phyloP scores from a whole-genome alignment of 2,888 invertebrate genomes.

The Ephialtes manifestator region DNA sequence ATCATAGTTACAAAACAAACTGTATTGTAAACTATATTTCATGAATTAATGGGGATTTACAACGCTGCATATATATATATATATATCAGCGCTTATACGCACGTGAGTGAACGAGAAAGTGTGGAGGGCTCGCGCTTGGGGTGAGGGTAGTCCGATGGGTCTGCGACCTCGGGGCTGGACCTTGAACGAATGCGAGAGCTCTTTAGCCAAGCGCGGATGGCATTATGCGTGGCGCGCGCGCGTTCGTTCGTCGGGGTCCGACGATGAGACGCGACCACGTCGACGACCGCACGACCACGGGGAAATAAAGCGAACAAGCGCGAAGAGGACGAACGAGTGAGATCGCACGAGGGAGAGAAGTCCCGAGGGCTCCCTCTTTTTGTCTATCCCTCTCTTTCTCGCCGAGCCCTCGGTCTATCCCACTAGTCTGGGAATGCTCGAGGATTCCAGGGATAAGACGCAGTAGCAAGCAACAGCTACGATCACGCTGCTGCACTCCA shows the following conservation, averaged over 20 bases:
- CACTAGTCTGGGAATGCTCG: slow-evolving; percentile 80
- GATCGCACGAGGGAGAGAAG: slow-evolving; percentile 59
- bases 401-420: slow-evolving; percentile 64
- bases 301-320: slow-evolving; percentile 62
- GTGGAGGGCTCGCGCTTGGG: slow-evolving; percentile 58
- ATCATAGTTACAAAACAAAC: too few species aligned
- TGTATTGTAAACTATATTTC: too few species aligned
- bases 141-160: slow-evolving; percentile 71
- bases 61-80: too few species aligned
- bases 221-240: slow-evolving; percentile 46
- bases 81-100: not conserved
- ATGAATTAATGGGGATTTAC: too few species aligned
- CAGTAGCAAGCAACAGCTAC: slow-evolving; percentile 45
- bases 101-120: slow-evolving; percentile 36
- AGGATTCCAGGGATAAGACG: slow-evolving; percentile 73
- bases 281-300: slow-evolving; percentile 51
- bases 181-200: slow-evolving; percentile 77
- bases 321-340: slow-evolving; percentile 52
- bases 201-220: slow-evolving; percentile 67
- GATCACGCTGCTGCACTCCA: slow-evolving; percentile 42
- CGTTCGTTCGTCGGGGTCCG: slow-evolving; percentile 19
- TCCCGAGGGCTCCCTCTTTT: slow-evolving; percentile 71
- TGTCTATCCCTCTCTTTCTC: slow-evolving; percentile 57
- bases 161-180: slow-evolving; percentile 79
- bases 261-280: slow-evolving; percentile 37